Conservation (phyloP, 2,797 vertebrate genomes). For the Lophius americanus region DNA sequence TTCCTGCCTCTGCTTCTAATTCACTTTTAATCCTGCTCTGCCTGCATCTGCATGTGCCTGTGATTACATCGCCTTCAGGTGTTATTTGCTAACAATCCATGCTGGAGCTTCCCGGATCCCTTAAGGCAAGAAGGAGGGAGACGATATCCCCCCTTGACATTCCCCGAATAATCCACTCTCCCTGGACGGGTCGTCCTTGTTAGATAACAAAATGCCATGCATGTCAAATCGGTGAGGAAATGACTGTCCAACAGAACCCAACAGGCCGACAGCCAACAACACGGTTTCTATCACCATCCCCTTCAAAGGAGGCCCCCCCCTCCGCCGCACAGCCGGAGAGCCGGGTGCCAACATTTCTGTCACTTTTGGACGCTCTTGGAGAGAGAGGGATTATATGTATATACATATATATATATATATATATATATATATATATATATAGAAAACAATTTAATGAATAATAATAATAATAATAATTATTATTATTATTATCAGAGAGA, state of each 20-base stretch:
- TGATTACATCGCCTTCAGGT: constrained; percentile 54
- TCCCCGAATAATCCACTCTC: constrained; percentile 70
- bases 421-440: too few species aligned
- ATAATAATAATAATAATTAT: too few species aligned
- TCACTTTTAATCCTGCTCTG: constrained; percentile 48
- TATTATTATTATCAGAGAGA: too few species aligned
- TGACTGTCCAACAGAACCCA: constrained; percentile 71
- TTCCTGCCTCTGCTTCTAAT: constrained; percentile 11
- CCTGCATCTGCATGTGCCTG: constrained; percentile 39
- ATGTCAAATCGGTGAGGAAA: constrained; percentile 76
- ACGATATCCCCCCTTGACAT: constrained; percentile 73
- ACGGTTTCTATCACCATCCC: constrained; percentile 51
- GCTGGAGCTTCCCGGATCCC: constrained; percentile 29
- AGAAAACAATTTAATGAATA: too few species aligned
- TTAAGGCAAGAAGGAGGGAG: constrained; percentile 23
- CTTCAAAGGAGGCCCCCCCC: constrained; percentile 66
- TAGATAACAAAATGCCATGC: constrained; percentile 79
- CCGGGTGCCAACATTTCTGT: constrained; percentile 39
- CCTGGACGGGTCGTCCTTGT: constrained; percentile 53
- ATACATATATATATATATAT: too few species aligned
- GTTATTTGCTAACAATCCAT: constrained; percentile 37
- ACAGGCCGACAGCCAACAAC: constrained; percentile 62
- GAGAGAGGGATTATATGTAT: constrained; percentile 5
- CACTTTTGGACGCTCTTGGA: constrained; percentile 54
- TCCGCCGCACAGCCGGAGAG: constrained; percentile 26